Evolutionary conservation across 2,888 invertebrate species (phyloP).

Genomic region (Melinaea marsaeus): DNA sequence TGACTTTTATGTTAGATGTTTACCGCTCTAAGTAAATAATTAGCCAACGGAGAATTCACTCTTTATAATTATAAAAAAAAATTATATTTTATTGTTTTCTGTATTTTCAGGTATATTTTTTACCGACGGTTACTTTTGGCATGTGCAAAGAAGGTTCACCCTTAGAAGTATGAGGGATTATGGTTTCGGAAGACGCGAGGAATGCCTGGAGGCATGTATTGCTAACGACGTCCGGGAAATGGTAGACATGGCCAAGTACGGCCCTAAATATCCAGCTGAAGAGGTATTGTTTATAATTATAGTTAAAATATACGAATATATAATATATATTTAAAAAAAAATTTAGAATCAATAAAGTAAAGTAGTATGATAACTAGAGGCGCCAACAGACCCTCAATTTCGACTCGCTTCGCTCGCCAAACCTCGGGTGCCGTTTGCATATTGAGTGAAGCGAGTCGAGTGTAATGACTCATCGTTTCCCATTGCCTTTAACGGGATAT

Average conservation of each 20-base stretch:
- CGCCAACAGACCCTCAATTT: too few species aligned
- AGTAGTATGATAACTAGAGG: too few species aligned
- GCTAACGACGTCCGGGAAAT: constrained; percentile 59
- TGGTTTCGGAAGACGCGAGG: constrained; percentile 82
- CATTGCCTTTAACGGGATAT: too few species aligned
- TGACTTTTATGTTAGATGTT: not conserved
- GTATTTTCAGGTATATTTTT: constrained; percentile 79
- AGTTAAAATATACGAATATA: not conserved
- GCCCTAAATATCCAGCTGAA: constrained; percentile 57
- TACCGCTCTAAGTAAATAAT: too few species aligned
- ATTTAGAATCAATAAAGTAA: too few species aligned
- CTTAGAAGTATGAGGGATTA: constrained; percentile 81
- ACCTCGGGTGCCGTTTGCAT: too few species aligned
- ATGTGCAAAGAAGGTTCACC: constrained; percentile 81
- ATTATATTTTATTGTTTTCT: constrained; percentile 4
- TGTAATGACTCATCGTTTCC: too few species aligned
- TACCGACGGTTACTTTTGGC: constrained; percentile 80
- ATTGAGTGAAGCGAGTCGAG: too few species aligned
- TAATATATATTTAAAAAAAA: too few species aligned
- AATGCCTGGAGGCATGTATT: constrained; percentile 68
- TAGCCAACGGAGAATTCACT: too few species aligned
- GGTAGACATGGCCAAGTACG: constrained; percentile 57
- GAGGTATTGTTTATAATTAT: constrained; percentile 40
- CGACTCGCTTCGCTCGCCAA: too few species aligned
- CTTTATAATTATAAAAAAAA: too few species aligned